These are phyloP conservation scores for Bombylius discolor DNA, from an alignment of 2,888 invertebrate genomes.

Conservation along the genomic window DNA sequence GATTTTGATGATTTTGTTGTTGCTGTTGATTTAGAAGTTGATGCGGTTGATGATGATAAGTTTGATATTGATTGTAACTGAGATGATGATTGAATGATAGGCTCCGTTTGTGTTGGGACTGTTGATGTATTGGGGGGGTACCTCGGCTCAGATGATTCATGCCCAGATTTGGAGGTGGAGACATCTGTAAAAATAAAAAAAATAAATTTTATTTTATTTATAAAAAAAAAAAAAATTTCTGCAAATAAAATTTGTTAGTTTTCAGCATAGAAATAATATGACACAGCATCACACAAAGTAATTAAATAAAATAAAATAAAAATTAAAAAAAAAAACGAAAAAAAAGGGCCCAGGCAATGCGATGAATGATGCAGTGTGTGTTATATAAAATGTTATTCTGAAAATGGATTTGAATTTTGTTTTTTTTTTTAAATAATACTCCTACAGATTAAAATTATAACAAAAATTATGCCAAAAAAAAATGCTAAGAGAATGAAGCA, in stretches of 20 bases:
- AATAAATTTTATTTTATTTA: neutral
- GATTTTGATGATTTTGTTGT: slow-evolving; percentile 48
- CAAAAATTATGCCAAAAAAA: slow-evolving; percentile 3
- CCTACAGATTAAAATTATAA: no score
- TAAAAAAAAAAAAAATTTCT: neutral
- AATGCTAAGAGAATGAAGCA: slow-evolving; percentile 1
- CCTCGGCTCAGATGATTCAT: slow-evolving; percentile 36
- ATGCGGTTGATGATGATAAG: slow-evolving; percentile 20
- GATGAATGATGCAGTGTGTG: slow-evolving; percentile 14
- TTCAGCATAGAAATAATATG: neutral
- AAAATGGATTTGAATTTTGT: neutral
- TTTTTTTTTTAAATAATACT: neutral
- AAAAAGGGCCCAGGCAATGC: slow-evolving; percentile 23
- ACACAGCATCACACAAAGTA: neutral
- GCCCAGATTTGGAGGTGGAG: slow-evolving; percentile 39
- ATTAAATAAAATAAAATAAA: slow-evolving; percentile 10
- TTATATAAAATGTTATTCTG: neutral
- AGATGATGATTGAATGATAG: slow-evolving; percentile 57
- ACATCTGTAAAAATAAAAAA: slow-evolving; percentile 41
- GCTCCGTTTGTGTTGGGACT: slow-evolving; percentile 54
- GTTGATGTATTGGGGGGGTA: slow-evolving; percentile 40
- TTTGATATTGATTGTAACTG: slow-evolving; percentile 50
- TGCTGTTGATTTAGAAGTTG: slow-evolving; percentile 40
- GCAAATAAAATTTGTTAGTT: slow-evolving; percentile 3
- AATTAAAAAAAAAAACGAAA: slow-evolving; percentile 11